A percentile compares a stretch with the other conserved stretches of the same genome.
These are phyloP conservation scores for Tyrophagus putrescentiae DNA, from an alignment of 1,140 invertebrate genomes.

Conservation along the genomic window DNA sequence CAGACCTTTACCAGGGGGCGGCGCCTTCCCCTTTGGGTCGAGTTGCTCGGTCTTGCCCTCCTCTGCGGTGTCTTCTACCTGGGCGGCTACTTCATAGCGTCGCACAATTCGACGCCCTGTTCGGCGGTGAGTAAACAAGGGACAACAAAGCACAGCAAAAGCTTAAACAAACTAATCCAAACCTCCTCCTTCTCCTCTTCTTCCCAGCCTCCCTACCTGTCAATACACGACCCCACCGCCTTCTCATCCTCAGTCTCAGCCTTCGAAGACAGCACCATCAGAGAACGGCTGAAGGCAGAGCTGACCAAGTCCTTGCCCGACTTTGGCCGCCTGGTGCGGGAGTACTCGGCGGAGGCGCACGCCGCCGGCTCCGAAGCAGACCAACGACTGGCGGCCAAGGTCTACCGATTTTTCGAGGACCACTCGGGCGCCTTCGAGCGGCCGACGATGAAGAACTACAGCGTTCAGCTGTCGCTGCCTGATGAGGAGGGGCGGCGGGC, in stretches of 20 bases:
- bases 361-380: slow-evolving; percentile 27
- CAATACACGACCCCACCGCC: not conserved
- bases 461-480: slow-evolving; percentile 27
- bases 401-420: slow-evolving; percentile 25
- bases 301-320: slow-evolving; percentile 23
- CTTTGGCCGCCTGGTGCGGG: slow-evolving; percentile 25
- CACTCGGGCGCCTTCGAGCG: slow-evolving; percentile 26
- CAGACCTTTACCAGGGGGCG: slow-evolving; percentile 22
- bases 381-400: slow-evolving; percentile 23
- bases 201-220: slow-evolving; percentile 23
- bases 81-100: slow-evolving; percentile 28
- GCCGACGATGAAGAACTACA: slow-evolving; percentile 25
- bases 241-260: not conserved
- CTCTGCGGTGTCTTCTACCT: no score
- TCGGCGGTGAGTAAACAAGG: not conserved
- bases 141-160: no score
- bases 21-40: slow-evolving; percentile 21
- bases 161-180: not conserved
- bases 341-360: slow-evolving; percentile 26
- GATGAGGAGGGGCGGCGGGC: slow-evolving; percentile 23
- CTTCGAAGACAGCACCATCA: not conserved
- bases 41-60: slow-evolving; percentile 27
- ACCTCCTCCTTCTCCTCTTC: not conserved
- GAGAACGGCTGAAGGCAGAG: not conserved
- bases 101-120: slow-evolving; percentile 24